These are phyloP conservation scores for Polypedilum vanderplanki DNA, from an alignment of 1,140 invertebrate species.

Conservation along the genomic window DNA sequence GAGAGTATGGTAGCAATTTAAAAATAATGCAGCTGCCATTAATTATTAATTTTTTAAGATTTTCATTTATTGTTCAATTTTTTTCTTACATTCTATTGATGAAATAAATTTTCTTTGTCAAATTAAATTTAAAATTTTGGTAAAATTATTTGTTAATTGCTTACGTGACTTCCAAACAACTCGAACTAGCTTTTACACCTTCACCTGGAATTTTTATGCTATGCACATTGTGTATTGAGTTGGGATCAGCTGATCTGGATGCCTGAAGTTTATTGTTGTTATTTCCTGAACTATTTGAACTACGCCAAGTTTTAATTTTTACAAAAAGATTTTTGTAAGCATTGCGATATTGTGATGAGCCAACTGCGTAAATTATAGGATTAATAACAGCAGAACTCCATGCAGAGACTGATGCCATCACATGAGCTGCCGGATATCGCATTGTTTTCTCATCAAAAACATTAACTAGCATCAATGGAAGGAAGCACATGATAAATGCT, in stretches of 20 bases:
- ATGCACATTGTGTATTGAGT: neutral
- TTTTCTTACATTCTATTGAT: slow-evolving; percentile 24
- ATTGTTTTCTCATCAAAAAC: slow-evolving; percentile 65
- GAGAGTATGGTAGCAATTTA: neutral
- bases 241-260: neutral
- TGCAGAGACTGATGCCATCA: slow-evolving; percentile 71
- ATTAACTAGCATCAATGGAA: slow-evolving; percentile 79
- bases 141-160: slow-evolving; percentile 30
- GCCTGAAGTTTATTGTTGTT: slow-evolving; percentile 20
- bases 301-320: neutral
- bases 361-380: slow-evolving; percentile 73
- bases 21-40: neutral
- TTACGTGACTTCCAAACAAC: slow-evolving; percentile 23
- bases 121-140: neutral
- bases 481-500: slow-evolving; percentile 74
- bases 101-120: neutral
- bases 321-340: slow-evolving; percentile 30
- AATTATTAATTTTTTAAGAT: slow-evolving; percentile 31
- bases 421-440: slow-evolving; percentile 63
- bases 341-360: slow-evolving; percentile 21
- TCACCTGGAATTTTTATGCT: neutral
- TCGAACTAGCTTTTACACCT: neutral
- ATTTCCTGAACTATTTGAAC: slow-evolving; percentile 15
- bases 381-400: slow-evolving; percentile 83
- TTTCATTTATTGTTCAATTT: slow-evolving; percentile 34